Evolutionary conservation across 2,797 vertebrate species (phyloP).

Genomic region (Alca torda): DNA sequence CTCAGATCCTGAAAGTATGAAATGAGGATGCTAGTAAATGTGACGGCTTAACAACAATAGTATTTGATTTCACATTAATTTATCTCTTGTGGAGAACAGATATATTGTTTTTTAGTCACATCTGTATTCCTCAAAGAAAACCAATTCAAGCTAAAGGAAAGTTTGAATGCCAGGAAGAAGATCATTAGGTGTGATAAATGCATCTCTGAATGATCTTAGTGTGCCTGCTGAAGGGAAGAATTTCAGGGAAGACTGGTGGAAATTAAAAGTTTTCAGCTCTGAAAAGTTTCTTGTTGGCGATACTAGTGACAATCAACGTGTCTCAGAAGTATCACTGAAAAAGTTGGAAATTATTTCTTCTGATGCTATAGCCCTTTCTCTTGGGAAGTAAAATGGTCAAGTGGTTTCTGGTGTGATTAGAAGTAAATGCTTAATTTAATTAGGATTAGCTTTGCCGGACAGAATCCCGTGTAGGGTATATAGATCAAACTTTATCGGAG

Average conservation of each 20-base stretch:
- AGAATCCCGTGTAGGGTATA: neutral
- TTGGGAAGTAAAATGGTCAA: neutral
- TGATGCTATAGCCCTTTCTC: neutral
- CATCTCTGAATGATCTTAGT: neutral
- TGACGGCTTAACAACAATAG: constrained; percentile 38
- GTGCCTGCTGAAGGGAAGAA: neutral
- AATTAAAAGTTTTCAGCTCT: neutral
- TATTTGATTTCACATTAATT: constrained; percentile 58
- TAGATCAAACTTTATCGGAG: neutral
- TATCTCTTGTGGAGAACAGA: constrained; percentile 15
- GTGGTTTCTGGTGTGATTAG: neutral
- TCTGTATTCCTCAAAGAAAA: constrained; percentile 47
- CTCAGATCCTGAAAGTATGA: constrained; percentile 16
- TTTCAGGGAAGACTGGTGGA: neutral
- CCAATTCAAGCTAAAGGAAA: neutral
- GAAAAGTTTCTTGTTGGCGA: neutral
- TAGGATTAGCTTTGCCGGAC: neutral
- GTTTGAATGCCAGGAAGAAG: constrained; percentile 6
- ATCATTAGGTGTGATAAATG: neutral
- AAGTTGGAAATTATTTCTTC: neutral
- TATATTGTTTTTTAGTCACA: constrained; percentile 11
- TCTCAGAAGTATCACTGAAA: neutral
- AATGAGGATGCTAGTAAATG: constrained; percentile 20
- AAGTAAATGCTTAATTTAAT: neutral
- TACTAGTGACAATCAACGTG: neutral